Evolutionary conservation across 2,113 vertebrate genomes (phyloP), one percentile per base, ranked within the genome.

Genomic region (Xiphophorus couchianus): DNA sequence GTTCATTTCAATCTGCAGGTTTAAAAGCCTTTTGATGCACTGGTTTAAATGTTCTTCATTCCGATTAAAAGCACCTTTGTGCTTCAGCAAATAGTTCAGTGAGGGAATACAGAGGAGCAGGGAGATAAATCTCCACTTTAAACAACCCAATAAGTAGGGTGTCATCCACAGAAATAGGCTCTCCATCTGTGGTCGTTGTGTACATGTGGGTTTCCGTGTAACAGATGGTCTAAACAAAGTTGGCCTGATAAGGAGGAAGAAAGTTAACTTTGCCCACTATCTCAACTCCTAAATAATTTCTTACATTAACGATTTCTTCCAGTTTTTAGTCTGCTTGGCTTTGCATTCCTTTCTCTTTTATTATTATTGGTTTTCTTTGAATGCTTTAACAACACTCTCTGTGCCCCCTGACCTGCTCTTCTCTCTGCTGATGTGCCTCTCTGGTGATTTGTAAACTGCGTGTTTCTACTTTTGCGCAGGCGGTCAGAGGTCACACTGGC

Each of bases 401-500:
- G 10, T 60, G 28, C 78, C 74, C 67, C 31, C 64, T 77, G 51
- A 25, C 73, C 48, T 62, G 27, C 74, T 78, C 74, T 78, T 63
- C 39, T 54, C 33, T 71, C 42, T 72, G 62, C 44, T 58, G 54
- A 51, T 15, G 10, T 14, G 29, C 17, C 27, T 58, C 67, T 76
- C 69, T 71, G 65, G 62, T 39, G 28, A 63, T 42, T 60, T 44
- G 58, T 58, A 75, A 68, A 74, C 17, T 9, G 30, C 1, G 12
- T n/a, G 73, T 66, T 62, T 71, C 61, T 48, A 73, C 69, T 80
- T 76, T 76, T 83, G 74, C 80, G 69, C 80, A 77, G 85, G 77
- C 67, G 80, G 74, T 65, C 81, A 65, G 77, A 83, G 82, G 85
- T 78, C 76, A 81, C 25, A 31, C 82, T 71, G 62, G 67, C 80